Evolutionary conservation across 2,797 vertebrate genomes (phyloP).

Genomic region (Uromys caudimaculatus): DNA sequence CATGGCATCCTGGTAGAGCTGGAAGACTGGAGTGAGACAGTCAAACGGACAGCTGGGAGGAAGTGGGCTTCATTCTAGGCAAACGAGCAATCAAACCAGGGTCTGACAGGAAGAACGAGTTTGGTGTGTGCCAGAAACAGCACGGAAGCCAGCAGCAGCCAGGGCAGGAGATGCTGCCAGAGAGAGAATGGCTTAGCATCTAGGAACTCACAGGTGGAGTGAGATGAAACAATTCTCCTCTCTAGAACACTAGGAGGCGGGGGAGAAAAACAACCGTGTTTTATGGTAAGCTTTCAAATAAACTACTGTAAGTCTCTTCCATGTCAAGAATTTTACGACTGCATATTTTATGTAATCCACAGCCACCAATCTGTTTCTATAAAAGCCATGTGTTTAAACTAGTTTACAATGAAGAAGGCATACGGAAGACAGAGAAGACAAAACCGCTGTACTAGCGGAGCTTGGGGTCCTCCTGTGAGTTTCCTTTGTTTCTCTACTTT

Average conservation of each 20-base stretch:
- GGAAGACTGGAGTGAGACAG: background rate
- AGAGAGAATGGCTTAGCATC: background rate
- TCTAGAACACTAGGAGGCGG: background rate
- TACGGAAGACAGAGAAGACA: background rate
- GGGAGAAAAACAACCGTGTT: background rate
- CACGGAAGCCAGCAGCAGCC: background rate
- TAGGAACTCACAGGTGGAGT: background rate
- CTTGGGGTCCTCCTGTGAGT: background rate
- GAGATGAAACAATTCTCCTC: background rate
- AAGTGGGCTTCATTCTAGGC: background rate
- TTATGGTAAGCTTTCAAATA: constrained; percentile 51
- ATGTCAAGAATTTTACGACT: constrained; percentile 46
- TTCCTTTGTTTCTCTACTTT: background rate
- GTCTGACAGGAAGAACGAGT: background rate
- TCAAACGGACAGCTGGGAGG: background rate
- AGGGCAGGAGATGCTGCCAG: background rate
- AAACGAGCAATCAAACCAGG: constrained; percentile 36
- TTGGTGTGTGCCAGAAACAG: constrained; percentile 50
- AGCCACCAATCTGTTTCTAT: background rate
- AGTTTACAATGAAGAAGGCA: background rate
- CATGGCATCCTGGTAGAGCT: background rate
- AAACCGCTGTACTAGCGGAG: background rate
- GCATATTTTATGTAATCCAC: background rate
- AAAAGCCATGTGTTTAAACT: constrained; percentile 6
- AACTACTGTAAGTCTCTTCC: background rate